A percentile compares a stretch with the other conserved stretches of the same genome.
Evolutionary conservation across 1,140 invertebrate genomes (phyloP).

Genomic region (Drosophila miranda): DNA sequence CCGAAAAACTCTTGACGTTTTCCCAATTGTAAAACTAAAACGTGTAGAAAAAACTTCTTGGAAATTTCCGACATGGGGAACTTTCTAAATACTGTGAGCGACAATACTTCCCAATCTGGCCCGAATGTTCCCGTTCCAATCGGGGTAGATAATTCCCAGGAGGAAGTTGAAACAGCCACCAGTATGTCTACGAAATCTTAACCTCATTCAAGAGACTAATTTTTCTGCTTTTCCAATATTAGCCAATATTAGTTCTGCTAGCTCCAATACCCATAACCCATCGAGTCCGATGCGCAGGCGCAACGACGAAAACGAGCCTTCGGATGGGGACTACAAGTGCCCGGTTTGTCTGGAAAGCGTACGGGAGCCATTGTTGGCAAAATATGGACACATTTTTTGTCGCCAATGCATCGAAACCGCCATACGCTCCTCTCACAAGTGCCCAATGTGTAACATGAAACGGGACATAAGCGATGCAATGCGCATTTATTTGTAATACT

Average conservation of each 20-base stretch:
- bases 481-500: constrained; percentile 53
- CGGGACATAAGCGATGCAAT: constrained; percentile 10
- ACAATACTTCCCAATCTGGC: background rate
- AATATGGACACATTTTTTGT: constrained; percentile 67
- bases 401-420: constrained; percentile 41
- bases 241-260: no score
- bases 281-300: constrained; percentile 24
- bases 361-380: constrained; percentile 44
- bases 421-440: constrained; percentile 36
- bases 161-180: constrained; percentile 27
- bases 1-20: no score
- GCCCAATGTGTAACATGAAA: constrained; percentile 60
- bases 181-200: constrained; percentile 12
- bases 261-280: background rate
- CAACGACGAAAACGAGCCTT: background rate
- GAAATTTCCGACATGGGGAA: no score
- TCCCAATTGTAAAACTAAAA: no score
- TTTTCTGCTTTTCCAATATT: background rate
- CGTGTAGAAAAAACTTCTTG: no score
- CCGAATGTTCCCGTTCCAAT: background rate
- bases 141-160: background rate
- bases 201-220: background rate
- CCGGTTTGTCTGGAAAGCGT: constrained; percentile 60
- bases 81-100: background rate
- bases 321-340: constrained; percentile 48